Base-by-base conservation (phyloP, 2,888 invertebrate genomes). In the Vesta saturnalis region DNA sequence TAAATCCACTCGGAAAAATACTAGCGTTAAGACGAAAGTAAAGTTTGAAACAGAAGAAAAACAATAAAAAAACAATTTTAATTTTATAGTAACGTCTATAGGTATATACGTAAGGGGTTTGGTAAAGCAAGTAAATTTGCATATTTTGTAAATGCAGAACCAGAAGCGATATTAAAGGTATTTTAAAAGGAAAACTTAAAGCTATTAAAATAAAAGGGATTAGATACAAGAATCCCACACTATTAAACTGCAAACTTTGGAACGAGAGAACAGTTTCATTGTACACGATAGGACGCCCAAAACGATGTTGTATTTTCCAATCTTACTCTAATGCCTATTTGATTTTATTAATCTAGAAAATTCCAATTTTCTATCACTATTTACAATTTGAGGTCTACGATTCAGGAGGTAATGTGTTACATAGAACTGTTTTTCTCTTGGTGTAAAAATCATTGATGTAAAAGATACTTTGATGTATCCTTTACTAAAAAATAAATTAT, bases 91-190 rank as follows among this genome's bases (percentile, higher is more conserved):
- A 5, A 14, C n/a, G 43, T 43, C 2, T n/a, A 43, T 8, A 5
- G 43, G 2, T 23, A 43, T 3, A 6, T 30, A 30, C 30, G 10
- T 30, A 10, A 12, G 23, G 23, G 23, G 23, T 23, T 23, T 3
- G 23, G 3, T 23, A 5, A 5, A 23, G 23, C 3, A 23, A 23
- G 23, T 5, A 3, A 43, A 43, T 43, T 43, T 43, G 43, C 43
- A 43, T 43, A 43, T 43, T 43, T 43, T 43, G 43, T 43, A 43
- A 43, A 43, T 43, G 43, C 43, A 43, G 10, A 43, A 43, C 43
- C 5, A 43, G 14, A 43, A 43, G 43, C 14, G 12, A 43, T 43
- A 10, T 43, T 43, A 43, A 43, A 43, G 43, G 43, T 43, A 43
- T 43, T 43, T 43, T 43, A 43, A 43, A 43, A 14, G 43, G 14